These are phyloP conservation scores for Pherbina coryleti DNA, from an alignment of 2,888 invertebrate genomes.

Conservation along the genomic window DNA sequence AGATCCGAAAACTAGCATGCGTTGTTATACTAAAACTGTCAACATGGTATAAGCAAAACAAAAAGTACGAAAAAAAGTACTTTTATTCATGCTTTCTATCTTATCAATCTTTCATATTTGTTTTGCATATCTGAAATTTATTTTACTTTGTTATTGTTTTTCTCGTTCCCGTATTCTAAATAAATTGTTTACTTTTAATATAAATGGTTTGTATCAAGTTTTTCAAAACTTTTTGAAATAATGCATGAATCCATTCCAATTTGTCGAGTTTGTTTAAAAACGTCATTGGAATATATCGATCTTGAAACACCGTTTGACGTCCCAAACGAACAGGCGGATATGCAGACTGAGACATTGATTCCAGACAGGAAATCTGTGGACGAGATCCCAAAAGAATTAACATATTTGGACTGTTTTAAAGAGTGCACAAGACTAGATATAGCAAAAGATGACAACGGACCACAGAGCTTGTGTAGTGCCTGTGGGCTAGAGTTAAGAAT, in stretches of 20 bases:
- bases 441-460: conserved; percentile 39
- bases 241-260: conserved; percentile 40
- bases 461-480: conserved; percentile 49
- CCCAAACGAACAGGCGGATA: not conserved
- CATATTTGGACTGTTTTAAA: conserved; percentile 53
- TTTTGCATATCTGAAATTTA: no score
- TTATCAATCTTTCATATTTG: no score
- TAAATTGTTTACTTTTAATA: no score
- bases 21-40: no score
- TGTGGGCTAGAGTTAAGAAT: conserved; percentile 50
- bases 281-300: conserved; percentile 51
- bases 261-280: conserved; percentile 53
- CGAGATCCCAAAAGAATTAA: conserved; percentile 37
- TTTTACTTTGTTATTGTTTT: no score
- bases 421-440: conserved; percentile 50
- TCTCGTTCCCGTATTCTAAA: no score
- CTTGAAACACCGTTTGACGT: conserved; percentile 50
- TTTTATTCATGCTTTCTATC: no score
- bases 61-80: no score
- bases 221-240: not conserved
- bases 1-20: no score
- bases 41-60: no score
- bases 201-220: not conserved
- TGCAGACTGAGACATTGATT: not conserved
- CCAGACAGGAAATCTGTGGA: not conserved